Percentiles rank a stretch among this genome's conserved stretches.
Conservation (phyloP, 2,888 invertebrate species). For the Steromphala cineraria region DNA sequence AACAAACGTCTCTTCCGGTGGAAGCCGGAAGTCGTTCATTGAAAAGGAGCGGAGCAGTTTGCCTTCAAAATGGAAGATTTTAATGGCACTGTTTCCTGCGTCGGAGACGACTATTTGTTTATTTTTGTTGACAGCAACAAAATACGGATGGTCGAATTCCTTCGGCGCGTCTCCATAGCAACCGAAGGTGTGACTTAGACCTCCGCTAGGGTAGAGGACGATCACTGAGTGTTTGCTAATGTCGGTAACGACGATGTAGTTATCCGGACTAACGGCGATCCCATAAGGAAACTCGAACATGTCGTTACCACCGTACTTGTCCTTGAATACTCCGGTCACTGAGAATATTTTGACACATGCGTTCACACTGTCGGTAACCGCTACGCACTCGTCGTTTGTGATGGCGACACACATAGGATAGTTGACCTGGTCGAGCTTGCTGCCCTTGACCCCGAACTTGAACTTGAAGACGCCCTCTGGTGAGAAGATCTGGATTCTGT, state of each 20-base stretch:
- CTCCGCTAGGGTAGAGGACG: slow-evolving; percentile 62
- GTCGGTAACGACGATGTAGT: slow-evolving; percentile 64
- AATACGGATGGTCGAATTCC: slow-evolving; percentile 71
- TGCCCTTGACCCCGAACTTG: slow-evolving; percentile 66
- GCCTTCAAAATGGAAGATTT: slow-evolving; percentile 70
- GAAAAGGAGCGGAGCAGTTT: slow-evolving; percentile 60
- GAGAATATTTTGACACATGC: slow-evolving; percentile 67
- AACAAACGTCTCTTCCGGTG: slow-evolving; percentile 57
- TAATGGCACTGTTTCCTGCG: slow-evolving; percentile 69
- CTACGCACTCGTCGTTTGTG: slow-evolving; percentile 64
- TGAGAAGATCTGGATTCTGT: slow-evolving; percentile 69
- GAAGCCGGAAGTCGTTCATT: slow-evolving; percentile 62
- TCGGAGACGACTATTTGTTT: slow-evolving; percentile 71
- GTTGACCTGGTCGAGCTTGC: slow-evolving; percentile 58
- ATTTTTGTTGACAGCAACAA: slow-evolving; percentile 63
- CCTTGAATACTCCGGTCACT: slow-evolving; percentile 56
- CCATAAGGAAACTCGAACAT: slow-evolving; percentile 69
- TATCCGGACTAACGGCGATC: slow-evolving; percentile 60
- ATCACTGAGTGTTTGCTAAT: slow-evolving; percentile 67
- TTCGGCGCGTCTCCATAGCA: slow-evolving; percentile 61
- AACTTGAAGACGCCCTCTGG: slow-evolving; percentile 64
- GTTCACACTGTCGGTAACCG: slow-evolving; percentile 71
- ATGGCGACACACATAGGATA: slow-evolving; percentile 69
- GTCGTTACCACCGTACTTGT: slow-evolving; percentile 51
- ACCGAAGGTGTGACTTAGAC: slow-evolving; percentile 62